A percentile compares a stretch with the other conserved stretches of the same genome.
phyloP scores from a whole-genome alignment of 2,888 invertebrate species.

The Megaustenia siamemsis region DNA sequence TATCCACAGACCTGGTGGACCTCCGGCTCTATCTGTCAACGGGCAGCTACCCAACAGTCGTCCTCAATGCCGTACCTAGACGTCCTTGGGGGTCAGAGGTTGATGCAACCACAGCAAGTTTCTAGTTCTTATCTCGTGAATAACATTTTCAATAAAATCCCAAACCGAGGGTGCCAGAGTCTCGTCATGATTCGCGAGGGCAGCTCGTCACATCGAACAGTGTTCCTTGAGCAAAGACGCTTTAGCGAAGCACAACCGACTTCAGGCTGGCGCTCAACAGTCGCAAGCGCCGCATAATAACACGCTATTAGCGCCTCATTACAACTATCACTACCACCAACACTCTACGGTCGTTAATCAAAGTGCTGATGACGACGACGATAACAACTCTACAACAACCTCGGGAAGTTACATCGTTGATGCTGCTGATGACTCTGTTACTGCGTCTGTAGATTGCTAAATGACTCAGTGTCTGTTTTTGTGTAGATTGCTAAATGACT shows the following conservation, averaged over 20 bases:
- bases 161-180: not conserved
- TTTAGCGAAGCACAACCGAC: constrained; percentile 25
- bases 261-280: not conserved
- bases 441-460: constrained; percentile 46
- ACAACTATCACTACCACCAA: not conserved
- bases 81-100: not conserved
- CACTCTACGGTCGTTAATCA: constrained; percentile 25
- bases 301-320: not conserved
- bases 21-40: not conserved
- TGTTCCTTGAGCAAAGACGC: constrained; percentile 39
- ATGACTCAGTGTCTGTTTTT: too few relatives aligned
- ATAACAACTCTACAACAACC: constrained; percentile 52
- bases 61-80: not conserved
- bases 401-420: constrained; percentile 61
- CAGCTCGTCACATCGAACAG: not conserved
- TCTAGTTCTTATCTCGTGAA: not conserved
- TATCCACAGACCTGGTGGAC: not conserved
- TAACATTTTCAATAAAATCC: not conserved
- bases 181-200: not conserved
- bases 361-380: constrained; percentile 55
- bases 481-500: too few relatives aligned
- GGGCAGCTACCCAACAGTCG: not conserved
- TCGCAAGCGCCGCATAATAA: not conserved
- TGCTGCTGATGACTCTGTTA: constrained; percentile 52
- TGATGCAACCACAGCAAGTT: not conserved